These are phyloP conservation scores for Drosophila pegasa DNA, from an alignment of 2,888 invertebrate species.

Conservation along the genomic window DNA sequence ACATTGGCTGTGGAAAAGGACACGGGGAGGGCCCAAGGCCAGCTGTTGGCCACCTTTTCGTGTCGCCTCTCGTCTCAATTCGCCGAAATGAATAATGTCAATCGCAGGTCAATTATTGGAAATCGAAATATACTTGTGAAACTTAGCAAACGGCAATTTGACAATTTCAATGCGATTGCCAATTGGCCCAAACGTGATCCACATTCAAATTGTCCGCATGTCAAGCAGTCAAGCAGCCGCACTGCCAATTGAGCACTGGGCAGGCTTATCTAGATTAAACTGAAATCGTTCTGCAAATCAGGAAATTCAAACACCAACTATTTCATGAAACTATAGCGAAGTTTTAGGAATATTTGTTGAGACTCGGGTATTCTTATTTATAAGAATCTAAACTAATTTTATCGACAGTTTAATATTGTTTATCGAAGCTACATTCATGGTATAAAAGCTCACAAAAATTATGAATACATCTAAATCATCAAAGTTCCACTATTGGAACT, in stretches of 20 bases:
- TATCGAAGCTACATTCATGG: no score
- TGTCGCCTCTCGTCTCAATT: not conserved
- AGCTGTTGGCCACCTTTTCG: conserved; percentile 3
- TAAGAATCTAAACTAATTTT: not conserved
- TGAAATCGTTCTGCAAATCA: not conserved
- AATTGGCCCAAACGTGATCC: conserved; percentile 16
- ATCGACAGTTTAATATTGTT: not conserved
- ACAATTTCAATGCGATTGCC: conserved; percentile 25
- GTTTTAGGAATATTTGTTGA: no score
- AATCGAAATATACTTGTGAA: conserved; percentile 48
- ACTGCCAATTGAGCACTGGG: not conserved
- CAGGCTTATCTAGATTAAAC: not conserved
- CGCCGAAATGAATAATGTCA: conserved; percentile 49
- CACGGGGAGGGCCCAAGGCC: conserved; percentile 2
- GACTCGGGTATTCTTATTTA: not conserved
- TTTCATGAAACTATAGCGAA: no score
- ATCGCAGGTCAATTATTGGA: conserved; percentile 55
- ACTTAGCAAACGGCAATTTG: conserved; percentile 39
- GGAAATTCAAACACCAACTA: no score
- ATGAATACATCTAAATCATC: not conserved
- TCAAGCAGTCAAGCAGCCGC: not conserved
- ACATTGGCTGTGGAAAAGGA: conserved; percentile 23
- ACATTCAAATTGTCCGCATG: conserved; percentile 4
- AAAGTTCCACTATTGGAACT: not conserved
- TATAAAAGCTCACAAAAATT: not conserved